These are phyloP conservation scores for Spatulosminthurus flaviceps DNA, from an alignment of 2,888 invertebrate genomes.

Conservation along the genomic window DNA sequence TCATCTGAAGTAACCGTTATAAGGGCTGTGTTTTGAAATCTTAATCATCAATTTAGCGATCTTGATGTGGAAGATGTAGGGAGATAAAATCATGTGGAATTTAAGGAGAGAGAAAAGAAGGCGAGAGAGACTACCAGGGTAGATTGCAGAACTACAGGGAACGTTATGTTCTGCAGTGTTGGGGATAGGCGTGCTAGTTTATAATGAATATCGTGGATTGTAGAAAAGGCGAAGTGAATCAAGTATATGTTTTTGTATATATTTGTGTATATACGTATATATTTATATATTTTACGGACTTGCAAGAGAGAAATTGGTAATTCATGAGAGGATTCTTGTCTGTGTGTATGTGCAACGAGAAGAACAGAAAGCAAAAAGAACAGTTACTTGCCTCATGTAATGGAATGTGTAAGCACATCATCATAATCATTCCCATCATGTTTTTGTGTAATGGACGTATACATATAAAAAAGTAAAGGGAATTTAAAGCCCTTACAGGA, in stretches of 20 bases:
- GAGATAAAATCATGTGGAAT: too few relatives aligned
- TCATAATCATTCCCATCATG: too few relatives aligned
- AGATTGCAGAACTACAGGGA: conserved; percentile 1
- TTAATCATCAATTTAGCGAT: too few relatives aligned
- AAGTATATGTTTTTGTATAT: background rate
- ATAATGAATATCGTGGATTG: background rate
- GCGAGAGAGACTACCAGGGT: background rate
- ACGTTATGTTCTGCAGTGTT: too few relatives aligned
- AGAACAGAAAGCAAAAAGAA: conserved; percentile 32
- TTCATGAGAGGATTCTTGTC: background rate
- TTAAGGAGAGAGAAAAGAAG: background rate
- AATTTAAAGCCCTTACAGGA: too few relatives aligned
- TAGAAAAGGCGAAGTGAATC: conserved; percentile 24
- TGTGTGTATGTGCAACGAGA: conserved; percentile 14
- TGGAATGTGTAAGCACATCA: conserved; percentile 29
- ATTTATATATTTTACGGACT: background rate
- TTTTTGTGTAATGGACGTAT: too few relatives aligned
- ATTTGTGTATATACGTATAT: too few relatives aligned
- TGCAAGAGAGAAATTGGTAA: background rate
- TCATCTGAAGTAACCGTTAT: too few relatives aligned
- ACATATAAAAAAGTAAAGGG: too few relatives aligned
- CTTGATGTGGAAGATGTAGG: too few relatives aligned
- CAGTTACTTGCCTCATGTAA: conserved; percentile 45
- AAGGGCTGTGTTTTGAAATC: too few relatives aligned
- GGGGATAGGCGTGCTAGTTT: too few relatives aligned